phyloP scores from a whole-genome alignment of 2,113 vertebrate genomes.

The Corythaixoides concolor region DNA sequence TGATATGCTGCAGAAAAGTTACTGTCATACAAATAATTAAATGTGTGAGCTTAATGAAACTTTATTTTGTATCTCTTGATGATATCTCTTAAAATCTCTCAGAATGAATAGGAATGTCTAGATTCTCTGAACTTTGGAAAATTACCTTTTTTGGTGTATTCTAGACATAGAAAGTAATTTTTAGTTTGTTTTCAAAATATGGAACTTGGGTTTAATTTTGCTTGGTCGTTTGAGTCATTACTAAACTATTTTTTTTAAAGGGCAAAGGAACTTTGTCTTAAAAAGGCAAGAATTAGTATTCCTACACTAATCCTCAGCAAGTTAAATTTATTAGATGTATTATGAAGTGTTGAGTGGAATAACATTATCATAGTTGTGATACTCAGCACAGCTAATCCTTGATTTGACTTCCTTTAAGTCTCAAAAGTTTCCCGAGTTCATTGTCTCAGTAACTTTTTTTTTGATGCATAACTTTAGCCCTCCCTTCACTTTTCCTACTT shows the following conservation, averaged over 20 bases:
- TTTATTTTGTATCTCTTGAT: neutral
- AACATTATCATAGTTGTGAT: neutral
- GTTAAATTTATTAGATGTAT: neutral
- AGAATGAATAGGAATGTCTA: neutral
- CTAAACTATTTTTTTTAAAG: neutral
- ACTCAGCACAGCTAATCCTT: neutral
- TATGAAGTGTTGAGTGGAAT: neutral
- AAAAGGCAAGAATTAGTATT: neutral
- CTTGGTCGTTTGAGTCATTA: neutral
- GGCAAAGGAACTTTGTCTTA: neutral
- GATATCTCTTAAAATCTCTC: neutral
- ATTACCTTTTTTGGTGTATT: neutral
- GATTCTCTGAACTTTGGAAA: neutral
- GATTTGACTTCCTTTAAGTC: neutral
- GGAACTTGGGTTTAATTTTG: neutral
- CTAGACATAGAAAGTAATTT: neutral
- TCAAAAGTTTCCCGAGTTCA: neutral
- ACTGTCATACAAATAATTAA: neutral
- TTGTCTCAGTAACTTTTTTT: neutral
- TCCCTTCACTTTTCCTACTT: neutral
- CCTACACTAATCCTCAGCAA: neutral
- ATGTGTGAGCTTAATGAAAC: neutral
- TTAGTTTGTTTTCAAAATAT: neutral
- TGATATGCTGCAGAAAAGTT: neutral
- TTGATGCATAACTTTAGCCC: neutral